Evolutionary conservation across 2,888 invertebrate species (phyloP), one percentile per base, ranked within the genome.

Genomic region (Xanthostigma xanthostigma): DNA sequence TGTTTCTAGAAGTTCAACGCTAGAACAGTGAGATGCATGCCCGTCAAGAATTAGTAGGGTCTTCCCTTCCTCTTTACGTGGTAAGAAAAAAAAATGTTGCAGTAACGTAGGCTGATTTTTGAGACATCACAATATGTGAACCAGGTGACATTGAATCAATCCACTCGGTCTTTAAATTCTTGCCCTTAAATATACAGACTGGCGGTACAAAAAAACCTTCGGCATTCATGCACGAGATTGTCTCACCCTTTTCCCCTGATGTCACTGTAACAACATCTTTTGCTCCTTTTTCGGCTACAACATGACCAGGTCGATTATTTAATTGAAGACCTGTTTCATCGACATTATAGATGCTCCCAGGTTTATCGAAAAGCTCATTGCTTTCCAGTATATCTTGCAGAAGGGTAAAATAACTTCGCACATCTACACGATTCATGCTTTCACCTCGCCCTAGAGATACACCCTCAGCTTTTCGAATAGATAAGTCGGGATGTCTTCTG

Each of bases 181-280:
- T 55, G 4, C 59, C 58, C 51, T 58, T 58, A 36, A 57, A 53
- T 44, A 60, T 49, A 17, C 52, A 45, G 13, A 51, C 55, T 10
- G 59, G 58, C 11, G 59, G 59, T n/a, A 60, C 37, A 53, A 59
- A 58, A 12, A 35, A 43, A 17, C 60, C 61, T 49, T 56, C 57
- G 11, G 58, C 63, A 54, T 59, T 64, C 33, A 62, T 56, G 6
- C 61, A 45, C 3, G 60, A 55, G 17, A 59, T 51, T 8, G 57
- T 62, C 54, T 63, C 59, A 12, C 58, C 57, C 46, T 46, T 36
- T 49, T 49, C 8, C 45, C 36, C 27, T 36, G 44, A 44, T 14
- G 55, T 55, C 34, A 55, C 37, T 17, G 46, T 46, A 41, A 39
- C 37, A 44, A 55, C 54, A 41, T 53, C 54, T 52, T 54, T 56